Evolutionary conservation across 2,113 vertebrate species (phyloP).

Genomic region (Dromiciops gliroides): DNA sequence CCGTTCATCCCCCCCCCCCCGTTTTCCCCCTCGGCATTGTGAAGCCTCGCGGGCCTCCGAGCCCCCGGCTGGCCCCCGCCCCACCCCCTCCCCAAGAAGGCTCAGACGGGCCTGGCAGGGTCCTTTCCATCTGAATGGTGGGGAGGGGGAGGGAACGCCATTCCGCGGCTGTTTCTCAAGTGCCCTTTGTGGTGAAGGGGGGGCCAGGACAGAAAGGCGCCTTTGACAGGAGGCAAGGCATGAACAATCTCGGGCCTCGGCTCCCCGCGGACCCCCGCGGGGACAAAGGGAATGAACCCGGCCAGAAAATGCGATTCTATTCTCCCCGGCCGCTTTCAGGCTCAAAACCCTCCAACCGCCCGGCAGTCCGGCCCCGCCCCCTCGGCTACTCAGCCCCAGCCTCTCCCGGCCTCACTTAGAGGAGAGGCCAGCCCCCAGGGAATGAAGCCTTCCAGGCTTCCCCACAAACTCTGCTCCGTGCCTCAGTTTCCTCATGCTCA

Average conservation of each 20-base stretch:
- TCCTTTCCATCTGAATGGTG: not conserved
- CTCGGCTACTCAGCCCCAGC: not conserved
- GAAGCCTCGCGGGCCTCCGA: not conserved
- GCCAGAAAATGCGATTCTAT: conserved; percentile 88
- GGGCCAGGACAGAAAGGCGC: conserved; percentile 87
- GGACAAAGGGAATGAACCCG: conserved; percentile 89
- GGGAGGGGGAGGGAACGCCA: conserved; percentile 64
- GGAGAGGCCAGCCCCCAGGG: not conserved
- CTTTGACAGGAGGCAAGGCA: conserved; percentile 82
- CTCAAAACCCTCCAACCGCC: not conserved
- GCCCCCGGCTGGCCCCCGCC: not conserved
- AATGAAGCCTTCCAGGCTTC: not conserved
- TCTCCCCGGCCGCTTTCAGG: not conserved
- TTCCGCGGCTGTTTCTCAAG: conserved; percentile 84
- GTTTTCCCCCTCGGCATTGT: not conserved
- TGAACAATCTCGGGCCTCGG: conserved; percentile 81
- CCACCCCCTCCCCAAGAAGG: not conserved
- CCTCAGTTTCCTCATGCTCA: not conserved
- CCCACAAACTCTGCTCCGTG: not conserved
- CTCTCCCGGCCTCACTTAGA: not conserved
- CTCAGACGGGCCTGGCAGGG: not conserved
- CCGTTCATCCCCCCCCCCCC: not conserved
- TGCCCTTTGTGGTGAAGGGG: conserved; percentile 81
- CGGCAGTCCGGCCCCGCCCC: not conserved
- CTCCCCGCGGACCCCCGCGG: not conserved